These are phyloP conservation scores for Alcis repandata DNA, from an alignment of 2,888 invertebrate genomes.

Conservation along the genomic window DNA sequence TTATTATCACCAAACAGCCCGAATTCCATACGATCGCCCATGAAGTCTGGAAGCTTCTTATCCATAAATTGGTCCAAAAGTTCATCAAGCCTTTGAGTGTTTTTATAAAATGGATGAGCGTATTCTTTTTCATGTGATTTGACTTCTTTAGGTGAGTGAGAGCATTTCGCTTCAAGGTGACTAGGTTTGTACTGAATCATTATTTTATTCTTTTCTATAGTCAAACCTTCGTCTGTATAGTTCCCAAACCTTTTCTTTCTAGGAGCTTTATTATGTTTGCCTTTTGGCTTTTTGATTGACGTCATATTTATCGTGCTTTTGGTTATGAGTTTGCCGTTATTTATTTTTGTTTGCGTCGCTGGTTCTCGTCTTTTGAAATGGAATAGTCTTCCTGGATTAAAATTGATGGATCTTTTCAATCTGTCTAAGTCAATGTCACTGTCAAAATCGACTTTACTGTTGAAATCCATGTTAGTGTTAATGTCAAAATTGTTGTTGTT, in stretches of 20 bases:
- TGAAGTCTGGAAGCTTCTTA: conserved; percentile 56
- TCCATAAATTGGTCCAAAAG: conserved; percentile 62
- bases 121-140: conserved; percentile 65
- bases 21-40: conserved; percentile 52
- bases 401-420: conserved; percentile 60
- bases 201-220: conserved; percentile 66
- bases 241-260: conserved; percentile 48
- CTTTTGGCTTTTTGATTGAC: conserved; percentile 14
- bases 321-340: conserved; percentile 24
- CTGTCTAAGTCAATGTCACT: conserved; percentile 47
- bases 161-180: conserved; percentile 65
- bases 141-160: conserved; percentile 61
- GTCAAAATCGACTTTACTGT: conserved; percentile 17
- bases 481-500: not conserved
- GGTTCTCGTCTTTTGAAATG: conserved; percentile 26
- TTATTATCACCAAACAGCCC: conserved; percentile 50
- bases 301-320: conserved; percentile 26
- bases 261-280: conserved; percentile 15
- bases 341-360: conserved; percentile 3
- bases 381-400: conserved; percentile 39
- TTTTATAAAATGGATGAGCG: conserved; percentile 72
- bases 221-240: conserved; percentile 51
- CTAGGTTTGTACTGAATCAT: conserved; percentile 61
- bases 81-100: conserved; percentile 68
- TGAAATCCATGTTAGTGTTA: not conserved